These are phyloP conservation scores for Troides aeacus DNA, from an alignment of 2,888 invertebrate genomes.

Conservation along the genomic window DNA sequence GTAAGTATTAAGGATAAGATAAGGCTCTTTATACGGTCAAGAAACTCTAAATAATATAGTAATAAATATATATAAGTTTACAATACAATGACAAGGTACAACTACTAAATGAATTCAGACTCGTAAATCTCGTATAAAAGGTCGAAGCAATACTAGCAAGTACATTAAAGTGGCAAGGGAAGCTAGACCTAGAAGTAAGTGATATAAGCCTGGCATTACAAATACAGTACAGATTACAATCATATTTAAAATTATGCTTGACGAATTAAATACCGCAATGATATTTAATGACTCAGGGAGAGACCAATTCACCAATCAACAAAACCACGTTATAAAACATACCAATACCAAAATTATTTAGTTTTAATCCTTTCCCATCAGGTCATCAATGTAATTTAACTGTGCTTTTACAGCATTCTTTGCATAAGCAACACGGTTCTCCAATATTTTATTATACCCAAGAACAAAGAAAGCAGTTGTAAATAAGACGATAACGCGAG, in stretches of 20 bases:
- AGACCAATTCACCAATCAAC: neutral
- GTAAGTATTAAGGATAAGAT: slow-evolving; percentile 40
- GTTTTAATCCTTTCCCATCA: neutral
- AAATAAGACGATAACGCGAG: slow-evolving; percentile 31
- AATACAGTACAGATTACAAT: too few species aligned
- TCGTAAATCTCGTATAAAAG: too few species aligned
- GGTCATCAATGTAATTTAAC: neutral
- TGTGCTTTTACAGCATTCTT: neutral
- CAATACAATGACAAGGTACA: neutral
- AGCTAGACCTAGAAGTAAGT: too few species aligned
- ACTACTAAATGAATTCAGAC: neutral
- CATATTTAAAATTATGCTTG: too few species aligned
- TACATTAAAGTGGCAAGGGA: too few species aligned
- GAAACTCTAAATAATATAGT: slow-evolving; percentile 19
- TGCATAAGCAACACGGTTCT: slow-evolving; percentile 9
- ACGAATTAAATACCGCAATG: too few species aligned
- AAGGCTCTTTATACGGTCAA: slow-evolving; percentile 32
- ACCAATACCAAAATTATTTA: neutral
- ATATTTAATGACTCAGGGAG: too few species aligned
- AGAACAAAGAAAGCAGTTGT: slow-evolving; percentile 18
- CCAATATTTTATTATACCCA: slow-evolving; percentile 5
- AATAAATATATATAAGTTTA: neutral
- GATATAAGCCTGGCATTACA: too few species aligned
- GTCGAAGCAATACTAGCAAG: too few species aligned
- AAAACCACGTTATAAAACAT: neutral